phyloP scores from a whole-genome alignment of 2,113 vertebrate species.

The Clupea harengus region DNA sequence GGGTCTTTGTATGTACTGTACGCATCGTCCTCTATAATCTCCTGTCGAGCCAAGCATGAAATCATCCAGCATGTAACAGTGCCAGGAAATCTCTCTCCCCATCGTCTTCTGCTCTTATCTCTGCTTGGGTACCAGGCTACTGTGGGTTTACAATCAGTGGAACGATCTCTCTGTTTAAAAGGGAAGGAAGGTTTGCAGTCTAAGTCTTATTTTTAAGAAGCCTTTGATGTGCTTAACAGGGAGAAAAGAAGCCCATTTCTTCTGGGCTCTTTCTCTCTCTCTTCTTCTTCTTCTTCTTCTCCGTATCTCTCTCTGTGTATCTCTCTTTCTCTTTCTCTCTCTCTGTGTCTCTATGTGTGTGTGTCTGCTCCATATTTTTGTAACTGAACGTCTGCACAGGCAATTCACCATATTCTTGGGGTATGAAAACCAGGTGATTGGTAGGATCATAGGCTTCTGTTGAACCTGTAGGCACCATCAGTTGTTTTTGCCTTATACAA shows the following conservation, averaged over 20 bases:
- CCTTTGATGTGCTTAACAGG: not conserved
- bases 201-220: not conserved
- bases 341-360: constrained; percentile 4
- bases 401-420: not conserved
- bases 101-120: not conserved
- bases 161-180: not conserved
- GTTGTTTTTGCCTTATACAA: not conserved
- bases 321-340: not conserved
- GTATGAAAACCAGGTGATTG: not conserved
- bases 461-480: not conserved
- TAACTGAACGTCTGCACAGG: not conserved
- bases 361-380: not conserved
- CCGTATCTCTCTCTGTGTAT: no score
- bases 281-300: not conserved
- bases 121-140: not conserved
- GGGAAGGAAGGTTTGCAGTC: not conserved
- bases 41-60: not conserved
- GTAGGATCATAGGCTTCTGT: not conserved
- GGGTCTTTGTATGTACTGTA: not conserved
- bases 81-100: not conserved
- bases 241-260: not conserved
- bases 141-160: not conserved
- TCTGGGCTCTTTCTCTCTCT: not conserved
- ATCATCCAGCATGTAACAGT: not conserved
- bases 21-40: not conserved